Percentiles rank a stretch among this genome's conserved stretches.
Conservation (phyloP, 2,888 invertebrate genomes). For the Clostera curtula region DNA sequence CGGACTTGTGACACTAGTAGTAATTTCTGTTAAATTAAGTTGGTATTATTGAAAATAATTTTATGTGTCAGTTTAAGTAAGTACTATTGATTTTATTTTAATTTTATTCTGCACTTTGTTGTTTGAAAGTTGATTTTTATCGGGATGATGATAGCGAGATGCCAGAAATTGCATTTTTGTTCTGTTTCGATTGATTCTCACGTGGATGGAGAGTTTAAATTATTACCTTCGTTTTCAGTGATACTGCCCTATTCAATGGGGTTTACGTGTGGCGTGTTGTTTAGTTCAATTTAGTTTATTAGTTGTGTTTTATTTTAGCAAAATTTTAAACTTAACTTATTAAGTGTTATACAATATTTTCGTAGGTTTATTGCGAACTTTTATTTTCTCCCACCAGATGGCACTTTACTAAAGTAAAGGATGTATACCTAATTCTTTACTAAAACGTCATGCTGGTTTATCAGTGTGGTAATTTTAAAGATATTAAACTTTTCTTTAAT, state of each 20-base stretch:
- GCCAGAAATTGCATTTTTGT: slow-evolving; percentile 71
- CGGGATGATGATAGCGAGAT: slow-evolving; percentile 51
- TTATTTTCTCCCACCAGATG: slow-evolving; percentile 72
- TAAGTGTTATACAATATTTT: slow-evolving; percentile 73
- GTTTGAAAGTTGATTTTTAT: slow-evolving; percentile 67
- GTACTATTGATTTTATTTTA: slow-evolving; percentile 72
- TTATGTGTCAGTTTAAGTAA: slow-evolving; percentile 69
- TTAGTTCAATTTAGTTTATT: slow-evolving; percentile 76
- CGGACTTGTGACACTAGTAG: slow-evolving; percentile 47
- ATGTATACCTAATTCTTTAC: slow-evolving; percentile 29
- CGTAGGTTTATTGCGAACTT: slow-evolving; percentile 64
- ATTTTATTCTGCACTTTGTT: slow-evolving; percentile 73
- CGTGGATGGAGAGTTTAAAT: slow-evolving; percentile 50
- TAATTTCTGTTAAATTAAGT: slow-evolving; percentile 73
- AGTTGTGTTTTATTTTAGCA: slow-evolving; percentile 75
- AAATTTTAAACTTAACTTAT: slow-evolving; percentile 72
- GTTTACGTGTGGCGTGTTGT: slow-evolving; percentile 65
- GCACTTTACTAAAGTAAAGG: slow-evolving; percentile 45
- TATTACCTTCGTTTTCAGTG: slow-evolving; percentile 65
- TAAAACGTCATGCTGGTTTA: slow-evolving; percentile 59
- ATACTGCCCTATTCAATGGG: slow-evolving; percentile 69
- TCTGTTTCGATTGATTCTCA: slow-evolving; percentile 47
- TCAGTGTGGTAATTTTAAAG: too few species aligned
- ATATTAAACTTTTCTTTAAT: too few species aligned
- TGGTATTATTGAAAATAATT: slow-evolving; percentile 73